These are phyloP conservation scores for Pygathrix nemaeus DNA, from an alignment of 2,113 vertebrate species.

Conservation along the genomic window DNA sequence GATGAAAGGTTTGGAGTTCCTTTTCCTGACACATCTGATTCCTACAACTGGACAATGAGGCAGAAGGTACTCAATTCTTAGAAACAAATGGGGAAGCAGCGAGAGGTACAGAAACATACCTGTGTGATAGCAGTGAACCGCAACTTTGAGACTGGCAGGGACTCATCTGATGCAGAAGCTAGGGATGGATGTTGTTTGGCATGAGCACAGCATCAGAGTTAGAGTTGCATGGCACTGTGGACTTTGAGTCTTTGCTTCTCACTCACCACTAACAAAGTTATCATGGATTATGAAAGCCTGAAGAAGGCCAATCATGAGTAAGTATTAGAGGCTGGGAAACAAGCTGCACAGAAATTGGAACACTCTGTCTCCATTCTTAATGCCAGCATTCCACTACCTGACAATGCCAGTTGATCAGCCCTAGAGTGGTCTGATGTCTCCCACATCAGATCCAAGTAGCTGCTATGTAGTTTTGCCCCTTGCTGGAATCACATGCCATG, in stretches of 20 bases:
- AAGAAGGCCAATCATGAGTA: conserved; percentile 93
- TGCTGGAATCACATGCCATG: background rate
- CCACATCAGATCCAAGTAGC: background rate
- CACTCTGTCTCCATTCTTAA: conserved; percentile 87
- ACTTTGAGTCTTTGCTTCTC: conserved; percentile 92
- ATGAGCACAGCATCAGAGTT: conserved; percentile 96
- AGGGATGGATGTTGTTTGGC: conserved; percentile 92
- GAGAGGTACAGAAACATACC: conserved; percentile 90
- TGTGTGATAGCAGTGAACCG: conserved; percentile 91
- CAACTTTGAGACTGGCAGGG: conserved; percentile 92
- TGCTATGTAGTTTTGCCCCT: background rate
- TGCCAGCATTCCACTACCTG: conserved; percentile 79
- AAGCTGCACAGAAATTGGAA: conserved; percentile 87
- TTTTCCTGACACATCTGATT: conserved; percentile 95
- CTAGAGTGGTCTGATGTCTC: background rate
- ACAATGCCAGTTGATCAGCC: background rate
- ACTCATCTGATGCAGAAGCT: conserved; percentile 87
- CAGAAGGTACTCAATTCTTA: conserved; percentile 85
- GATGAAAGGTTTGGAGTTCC: conserved; percentile 93
- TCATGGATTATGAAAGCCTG: conserved; percentile 89
- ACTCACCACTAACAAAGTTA: conserved; percentile 89
- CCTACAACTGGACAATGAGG: conserved; percentile 89
- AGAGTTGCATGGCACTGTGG: conserved; percentile 90
- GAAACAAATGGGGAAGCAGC: conserved; percentile 86
- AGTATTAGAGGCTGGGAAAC: conserved; percentile 87